phyloP scores from a whole-genome alignment of 1,140 invertebrate species.

The Cheumatopsyche charites region DNA sequence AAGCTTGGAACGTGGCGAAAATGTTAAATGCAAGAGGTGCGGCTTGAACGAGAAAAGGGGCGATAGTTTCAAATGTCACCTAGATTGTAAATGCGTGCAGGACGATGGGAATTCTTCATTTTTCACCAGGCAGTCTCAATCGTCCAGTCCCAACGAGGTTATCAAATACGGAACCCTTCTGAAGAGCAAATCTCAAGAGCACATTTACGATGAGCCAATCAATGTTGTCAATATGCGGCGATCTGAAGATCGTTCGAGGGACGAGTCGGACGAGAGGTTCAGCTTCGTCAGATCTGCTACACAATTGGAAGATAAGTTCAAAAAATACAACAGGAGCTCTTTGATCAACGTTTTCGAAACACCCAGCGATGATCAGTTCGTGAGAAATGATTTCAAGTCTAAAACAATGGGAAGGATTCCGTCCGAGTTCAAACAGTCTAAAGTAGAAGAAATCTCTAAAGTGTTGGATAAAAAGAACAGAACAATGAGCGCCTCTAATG shows the following conservation, averaged over 20 bases:
- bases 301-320: conserved; percentile 44
- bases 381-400: conserved; percentile 34
- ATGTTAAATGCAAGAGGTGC: conserved; percentile 54
- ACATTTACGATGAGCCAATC: conserved; percentile 59
- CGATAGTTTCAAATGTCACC: conserved; percentile 56
- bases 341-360: not conserved
- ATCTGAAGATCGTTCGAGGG: conserved; percentile 25
- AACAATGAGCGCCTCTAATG: not conserved
- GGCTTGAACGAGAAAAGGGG: conserved; percentile 51
- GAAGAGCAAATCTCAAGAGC: conserved; percentile 50
- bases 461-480: conserved; percentile 24
- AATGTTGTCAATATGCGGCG: not conserved
- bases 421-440: conserved; percentile 25
- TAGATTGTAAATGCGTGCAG: conserved; percentile 55
- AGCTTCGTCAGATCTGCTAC: conserved; percentile 40
- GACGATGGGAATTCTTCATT: conserved; percentile 51
- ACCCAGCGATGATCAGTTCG: not conserved
- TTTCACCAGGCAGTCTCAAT: conserved; percentile 48
- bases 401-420: conserved; percentile 34
- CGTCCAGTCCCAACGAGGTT: not conserved
- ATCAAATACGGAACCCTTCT: conserved; percentile 37
- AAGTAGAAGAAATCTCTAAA: conserved; percentile 44
- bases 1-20: conserved; percentile 48
- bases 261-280: conserved; percentile 30
- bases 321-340: not conserved